A percentile compares a stretch with the other conserved stretches of the same genome.
These are phyloP conservation scores for Prosopocoilus inquinatus DNA, from an alignment of 2,888 invertebrate genomes.

Conservation along the genomic window DNA sequence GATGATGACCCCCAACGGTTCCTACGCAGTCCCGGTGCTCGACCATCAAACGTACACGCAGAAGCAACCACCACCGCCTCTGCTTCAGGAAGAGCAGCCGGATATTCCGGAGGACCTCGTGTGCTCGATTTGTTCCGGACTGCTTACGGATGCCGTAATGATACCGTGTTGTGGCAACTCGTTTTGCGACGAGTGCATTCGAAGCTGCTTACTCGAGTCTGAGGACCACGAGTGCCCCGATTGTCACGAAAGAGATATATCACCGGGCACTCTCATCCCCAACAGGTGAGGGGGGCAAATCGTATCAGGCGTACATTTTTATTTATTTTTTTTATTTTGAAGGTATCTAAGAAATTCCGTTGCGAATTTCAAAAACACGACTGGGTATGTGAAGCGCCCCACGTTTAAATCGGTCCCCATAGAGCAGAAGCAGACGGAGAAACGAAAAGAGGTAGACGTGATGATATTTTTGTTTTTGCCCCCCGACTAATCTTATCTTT, in stretches of 20 bases:
- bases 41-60: conserved; percentile 80
- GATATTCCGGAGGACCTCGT: conserved; percentile 88
- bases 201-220: conserved; percentile 83
- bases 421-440: conserved; percentile 10
- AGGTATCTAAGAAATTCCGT: conserved; percentile 86
- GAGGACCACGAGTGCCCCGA: conserved; percentile 95
- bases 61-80: conserved; percentile 56
- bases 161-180: conserved; percentile 98
- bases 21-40: conserved; percentile 84
- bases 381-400: conserved; percentile 73
- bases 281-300: conserved; percentile 53
- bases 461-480: conserved; percentile 1
- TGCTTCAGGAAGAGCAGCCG: conserved; percentile 59
- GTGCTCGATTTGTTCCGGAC: conserved; percentile 89
- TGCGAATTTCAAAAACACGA: conserved; percentile 85
- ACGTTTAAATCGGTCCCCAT: conserved; percentile 31
- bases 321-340: conserved; percentile 37
- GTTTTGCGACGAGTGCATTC: conserved; percentile 98
- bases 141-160: conserved; percentile 94
- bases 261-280: conserved; percentile 89
- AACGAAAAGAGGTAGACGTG: conserved; percentile 17
- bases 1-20: conserved; percentile 84
- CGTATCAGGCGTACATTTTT: not conserved
- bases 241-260: conserved; percentile 89
- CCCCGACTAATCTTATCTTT: too few relatives aligned